phyloP scores from a whole-genome alignment of 2,797 vertebrate species.

The Trachurus trachurus region DNA sequence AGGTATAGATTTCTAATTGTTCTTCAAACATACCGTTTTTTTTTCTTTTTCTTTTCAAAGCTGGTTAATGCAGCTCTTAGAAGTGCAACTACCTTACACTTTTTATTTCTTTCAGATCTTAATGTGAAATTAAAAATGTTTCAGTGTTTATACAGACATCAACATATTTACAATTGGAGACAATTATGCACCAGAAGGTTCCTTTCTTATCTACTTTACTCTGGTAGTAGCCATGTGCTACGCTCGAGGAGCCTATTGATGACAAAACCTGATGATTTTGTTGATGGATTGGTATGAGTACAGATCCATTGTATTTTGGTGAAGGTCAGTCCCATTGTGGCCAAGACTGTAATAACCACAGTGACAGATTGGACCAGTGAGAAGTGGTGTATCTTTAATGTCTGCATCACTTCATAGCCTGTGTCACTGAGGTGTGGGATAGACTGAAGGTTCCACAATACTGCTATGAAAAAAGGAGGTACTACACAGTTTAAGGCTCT shows the following conservation, averaged over 20 bases:
- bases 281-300: conserved; percentile 64
- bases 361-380: conserved; percentile 72
- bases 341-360: conserved; percentile 74
- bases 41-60: background rate
- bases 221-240: conserved; percentile 25
- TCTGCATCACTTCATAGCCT: conserved; percentile 52
- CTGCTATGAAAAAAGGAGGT: conserved; percentile 11
- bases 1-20: too few relatives aligned
- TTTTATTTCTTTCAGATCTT: background rate
- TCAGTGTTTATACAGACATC: background rate
- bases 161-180: background rate
- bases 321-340: conserved; percentile 83
- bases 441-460: conserved; percentile 20
- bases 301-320: conserved; percentile 78
- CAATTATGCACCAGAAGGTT: background rate
- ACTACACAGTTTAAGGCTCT: background rate
- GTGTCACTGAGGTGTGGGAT: conserved; percentile 54
- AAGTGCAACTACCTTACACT: background rate
- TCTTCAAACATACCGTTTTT: background rate
- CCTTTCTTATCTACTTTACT: conserved; percentile 6
- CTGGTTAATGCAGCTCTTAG: background rate
- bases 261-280: conserved; percentile 45
- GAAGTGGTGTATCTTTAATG: conserved; percentile 67
- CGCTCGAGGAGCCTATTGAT: conserved; percentile 35
- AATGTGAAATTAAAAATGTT: background rate